phyloP scores from a whole-genome alignment of 2,888 invertebrate species.

The Pristionchus fissidentatus region DNA sequence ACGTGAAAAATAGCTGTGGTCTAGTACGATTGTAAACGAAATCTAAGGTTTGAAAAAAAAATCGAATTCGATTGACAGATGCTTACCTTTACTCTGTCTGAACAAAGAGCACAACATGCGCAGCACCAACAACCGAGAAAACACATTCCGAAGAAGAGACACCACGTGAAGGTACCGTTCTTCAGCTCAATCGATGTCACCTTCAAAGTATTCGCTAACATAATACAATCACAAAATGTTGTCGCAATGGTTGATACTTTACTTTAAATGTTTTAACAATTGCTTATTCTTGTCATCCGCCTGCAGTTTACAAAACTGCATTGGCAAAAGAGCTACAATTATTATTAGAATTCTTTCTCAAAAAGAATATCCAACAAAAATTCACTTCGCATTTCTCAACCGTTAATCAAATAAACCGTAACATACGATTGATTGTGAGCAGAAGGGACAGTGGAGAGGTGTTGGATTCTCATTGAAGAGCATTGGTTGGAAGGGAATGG shows the following conservation, averaged over 20 bases:
- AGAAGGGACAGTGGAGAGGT: conserved; percentile 27
- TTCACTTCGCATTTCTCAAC: too few relatives aligned
- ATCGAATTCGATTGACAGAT: background rate
- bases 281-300: too few relatives aligned
- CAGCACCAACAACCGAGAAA: conserved; percentile 37
- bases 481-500: conserved; percentile 38
- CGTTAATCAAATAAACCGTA: background rate
- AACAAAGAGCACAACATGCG: background rate
- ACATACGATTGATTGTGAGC: background rate
- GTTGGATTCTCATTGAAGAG: conserved; percentile 28
- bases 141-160: background rate
- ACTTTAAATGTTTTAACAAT: too few relatives aligned
- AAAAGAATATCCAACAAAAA: too few relatives aligned
- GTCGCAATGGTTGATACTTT: too few relatives aligned
- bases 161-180: background rate
- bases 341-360: too few relatives aligned
- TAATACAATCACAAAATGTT: too few relatives aligned
- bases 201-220: background rate
- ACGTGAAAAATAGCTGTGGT: too few relatives aligned
- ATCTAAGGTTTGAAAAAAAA: too few relatives aligned
- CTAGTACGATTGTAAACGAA: too few relatives aligned
- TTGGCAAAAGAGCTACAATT: too few relatives aligned
- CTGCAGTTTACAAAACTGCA: too few relatives aligned
- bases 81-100: conserved; percentile 23
- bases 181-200: background rate